Evolutionary conservation across 2,888 invertebrate species (phyloP).

Genomic region (Alloscopus bannaensis): DNA sequence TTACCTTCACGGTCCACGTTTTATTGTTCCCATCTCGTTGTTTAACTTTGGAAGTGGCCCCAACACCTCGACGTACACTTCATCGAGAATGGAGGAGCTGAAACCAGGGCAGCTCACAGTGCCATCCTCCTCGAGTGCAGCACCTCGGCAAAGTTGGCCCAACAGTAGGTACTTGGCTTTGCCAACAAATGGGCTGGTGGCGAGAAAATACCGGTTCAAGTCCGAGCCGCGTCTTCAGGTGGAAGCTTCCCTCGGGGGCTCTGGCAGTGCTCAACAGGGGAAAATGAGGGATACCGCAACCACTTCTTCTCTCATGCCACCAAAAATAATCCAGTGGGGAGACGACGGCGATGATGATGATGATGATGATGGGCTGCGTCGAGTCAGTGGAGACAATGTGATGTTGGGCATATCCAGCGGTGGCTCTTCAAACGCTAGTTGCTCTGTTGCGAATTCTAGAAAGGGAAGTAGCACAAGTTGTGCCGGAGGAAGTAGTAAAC

Average conservation of each 20-base stretch:
- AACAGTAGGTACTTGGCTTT: constrained; percentile 57
- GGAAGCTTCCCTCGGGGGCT: constrained; percentile 19
- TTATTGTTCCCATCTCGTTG: constrained; percentile 71
- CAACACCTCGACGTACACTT: constrained; percentile 25
- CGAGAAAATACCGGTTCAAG: constrained; percentile 63
- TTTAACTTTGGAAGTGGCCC: constrained; percentile 61
- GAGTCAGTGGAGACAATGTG: constrained; percentile 39
- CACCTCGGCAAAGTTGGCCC: constrained; percentile 71
- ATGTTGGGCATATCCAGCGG: constrained; percentile 33
- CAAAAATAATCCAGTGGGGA: constrained; percentile 58
- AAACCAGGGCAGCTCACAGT: background rate
- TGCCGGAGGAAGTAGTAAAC: constrained; percentile 45
- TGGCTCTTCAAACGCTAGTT: constrained; percentile 45
- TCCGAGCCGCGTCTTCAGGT: constrained; percentile 63
- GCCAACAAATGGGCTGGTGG: constrained; percentile 56
- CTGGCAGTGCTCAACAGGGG: background rate
- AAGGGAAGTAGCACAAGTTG: constrained; percentile 63
- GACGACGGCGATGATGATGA: constrained; percentile 29
- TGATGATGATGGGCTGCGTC: constrained; percentile 43
- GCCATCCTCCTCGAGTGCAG: constrained; percentile 42
- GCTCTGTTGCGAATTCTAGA: constrained; percentile 39
- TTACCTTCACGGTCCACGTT: constrained; percentile 69
- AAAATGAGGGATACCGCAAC: background rate
- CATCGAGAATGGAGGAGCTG: constrained; percentile 2
- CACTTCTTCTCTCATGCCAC: constrained; percentile 32